phyloP scores from a whole-genome alignment of 92 coral and sea anemone species.

The Actinernus sp. region DNA sequence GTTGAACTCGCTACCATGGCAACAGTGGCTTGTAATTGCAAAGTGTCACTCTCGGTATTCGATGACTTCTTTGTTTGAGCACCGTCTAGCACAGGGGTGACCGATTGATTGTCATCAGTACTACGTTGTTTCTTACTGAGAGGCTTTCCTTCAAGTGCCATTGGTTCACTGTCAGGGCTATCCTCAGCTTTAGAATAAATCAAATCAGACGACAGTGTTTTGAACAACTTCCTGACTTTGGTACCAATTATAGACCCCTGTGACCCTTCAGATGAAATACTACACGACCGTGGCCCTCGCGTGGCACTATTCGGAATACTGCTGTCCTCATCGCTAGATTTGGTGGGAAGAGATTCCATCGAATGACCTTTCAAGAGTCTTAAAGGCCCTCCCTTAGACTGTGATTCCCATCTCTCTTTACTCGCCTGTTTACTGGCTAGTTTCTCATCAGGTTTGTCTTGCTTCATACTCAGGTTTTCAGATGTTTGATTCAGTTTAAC shows the following conservation, averaged over 20 bases:
- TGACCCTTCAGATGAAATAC: slow-evolving; percentile 56
- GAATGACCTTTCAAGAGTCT: slow-evolving; percentile 35
- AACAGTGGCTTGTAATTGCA: no score
- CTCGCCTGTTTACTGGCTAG: no score
- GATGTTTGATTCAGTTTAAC: no score
- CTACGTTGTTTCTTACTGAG: slow-evolving; percentile 13
- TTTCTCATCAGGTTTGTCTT: no score
- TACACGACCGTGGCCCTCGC: slow-evolving; percentile 18
- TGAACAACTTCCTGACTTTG: slow-evolving; percentile 10
- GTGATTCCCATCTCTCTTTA: slow-evolving; percentile 2
- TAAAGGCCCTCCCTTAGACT: background rate
- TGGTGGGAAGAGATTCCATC: slow-evolving; percentile 28
- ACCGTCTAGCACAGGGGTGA: slow-evolving; percentile 41
- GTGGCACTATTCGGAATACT: background rate
- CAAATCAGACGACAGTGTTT: slow-evolving; percentile 27
- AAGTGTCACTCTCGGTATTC: background rate
- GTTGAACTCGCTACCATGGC: no score
- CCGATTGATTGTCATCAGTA: background rate
- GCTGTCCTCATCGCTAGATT: background rate
- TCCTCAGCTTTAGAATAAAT: slow-evolving; percentile 59
- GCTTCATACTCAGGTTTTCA: no score
- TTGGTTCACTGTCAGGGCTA: slow-evolving; percentile 77
- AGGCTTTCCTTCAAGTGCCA: slow-evolving; percentile 73
- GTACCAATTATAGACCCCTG: slow-evolving; percentile 29
- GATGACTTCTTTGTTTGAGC: slow-evolving; percentile 26